These are phyloP conservation scores for Artemia sp. DNA, from an alignment of 2,888 invertebrate genomes.

Conservation along the genomic window DNA sequence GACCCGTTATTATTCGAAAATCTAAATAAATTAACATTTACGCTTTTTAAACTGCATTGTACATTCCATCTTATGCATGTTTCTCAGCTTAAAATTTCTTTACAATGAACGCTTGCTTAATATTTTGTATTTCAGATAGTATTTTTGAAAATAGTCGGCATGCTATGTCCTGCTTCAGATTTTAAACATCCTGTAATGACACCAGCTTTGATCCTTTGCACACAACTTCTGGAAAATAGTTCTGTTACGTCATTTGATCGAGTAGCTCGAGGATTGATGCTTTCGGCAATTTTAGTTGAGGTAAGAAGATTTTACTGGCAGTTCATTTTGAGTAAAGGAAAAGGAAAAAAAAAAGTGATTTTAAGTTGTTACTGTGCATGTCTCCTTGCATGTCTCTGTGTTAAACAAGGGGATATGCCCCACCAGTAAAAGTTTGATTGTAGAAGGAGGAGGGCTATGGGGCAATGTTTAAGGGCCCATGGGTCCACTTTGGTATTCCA, in stretches of 20 bases:
- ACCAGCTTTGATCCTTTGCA: constrained; percentile 61
- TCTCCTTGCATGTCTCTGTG: too few species aligned
- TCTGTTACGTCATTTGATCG: constrained; percentile 30
- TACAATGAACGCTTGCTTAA: constrained; percentile 1
- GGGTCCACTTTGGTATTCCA: too few species aligned
- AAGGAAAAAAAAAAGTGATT: neutral
- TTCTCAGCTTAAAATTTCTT: constrained; percentile 17
- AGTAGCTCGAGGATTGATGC: constrained; percentile 56
- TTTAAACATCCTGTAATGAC: constrained; percentile 74
- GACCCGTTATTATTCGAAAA: too few species aligned
- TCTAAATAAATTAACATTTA: too few species aligned
- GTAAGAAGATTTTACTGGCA: constrained; percentile 32
- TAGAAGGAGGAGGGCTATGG: too few species aligned
- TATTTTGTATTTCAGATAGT: constrained; percentile 39
- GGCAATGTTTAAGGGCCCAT: too few species aligned
- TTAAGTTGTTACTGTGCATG: too few species aligned
- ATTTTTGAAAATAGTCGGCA: constrained; percentile 60
- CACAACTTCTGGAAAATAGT: constrained; percentile 46
- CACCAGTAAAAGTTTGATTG: too few species aligned
- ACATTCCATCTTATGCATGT: neutral
- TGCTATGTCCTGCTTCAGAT: constrained; percentile 76
- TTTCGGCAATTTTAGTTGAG: constrained; percentile 54
- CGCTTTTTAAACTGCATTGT: too few species aligned
- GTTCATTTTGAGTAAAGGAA: neutral
- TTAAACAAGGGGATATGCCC: too few species aligned